Base-by-base conservation (phyloP, 2,113 vertebrate genomes). In the Planiliza haematocheilus region DNA sequence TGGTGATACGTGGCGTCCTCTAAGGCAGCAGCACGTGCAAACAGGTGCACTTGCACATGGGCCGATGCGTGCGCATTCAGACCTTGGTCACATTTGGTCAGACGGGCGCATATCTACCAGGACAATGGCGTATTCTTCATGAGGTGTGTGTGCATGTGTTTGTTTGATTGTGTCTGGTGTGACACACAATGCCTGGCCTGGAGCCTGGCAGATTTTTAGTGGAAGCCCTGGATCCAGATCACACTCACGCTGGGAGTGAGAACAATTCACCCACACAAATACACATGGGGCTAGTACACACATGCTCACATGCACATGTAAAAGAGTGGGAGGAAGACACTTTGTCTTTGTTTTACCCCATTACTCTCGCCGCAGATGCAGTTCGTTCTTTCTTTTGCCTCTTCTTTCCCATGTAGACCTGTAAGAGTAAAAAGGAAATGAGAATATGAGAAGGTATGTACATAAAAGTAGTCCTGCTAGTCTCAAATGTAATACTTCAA, bases 131-230 rank as follows among this genome's bases (percentile, higher is more conserved):
- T 52, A 69, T 41, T 53, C 42, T 34, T 41, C 51, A 13, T 50
- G 49, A 64, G 49, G 34, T 64, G 56, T 69, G 56, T 50, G 38
- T 34, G 30, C n/a, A 46, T n/a, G 17, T 14, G 48, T 36, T 30
- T 46, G 72, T 43, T 14, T 64, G 18, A 36, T 12, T 65, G 17
- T 68, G 77, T 73, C 30, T 70, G 64, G 42, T 61, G 53, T 69
- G 58, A 69, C 68, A 79, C 60, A 89, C 77, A 66, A 66, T 73
- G 53, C 70, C 83, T 85, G 82, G 82, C 84, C 55, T 4, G 36
- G 20, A 57, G 73, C 77, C 70, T 10, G 48, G 77, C 67, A 78
- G 67, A 81, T 82, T 83, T n/a, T 70, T 65, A 80, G 57, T 64
- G 59, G 64, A 83, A 77, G 58, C 74, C 82, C 71, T 83, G 77